These are phyloP conservation scores for Phrynocephalus forsythii DNA, from an alignment of 2,797 vertebrate genomes.

Conservation along the genomic window DNA sequence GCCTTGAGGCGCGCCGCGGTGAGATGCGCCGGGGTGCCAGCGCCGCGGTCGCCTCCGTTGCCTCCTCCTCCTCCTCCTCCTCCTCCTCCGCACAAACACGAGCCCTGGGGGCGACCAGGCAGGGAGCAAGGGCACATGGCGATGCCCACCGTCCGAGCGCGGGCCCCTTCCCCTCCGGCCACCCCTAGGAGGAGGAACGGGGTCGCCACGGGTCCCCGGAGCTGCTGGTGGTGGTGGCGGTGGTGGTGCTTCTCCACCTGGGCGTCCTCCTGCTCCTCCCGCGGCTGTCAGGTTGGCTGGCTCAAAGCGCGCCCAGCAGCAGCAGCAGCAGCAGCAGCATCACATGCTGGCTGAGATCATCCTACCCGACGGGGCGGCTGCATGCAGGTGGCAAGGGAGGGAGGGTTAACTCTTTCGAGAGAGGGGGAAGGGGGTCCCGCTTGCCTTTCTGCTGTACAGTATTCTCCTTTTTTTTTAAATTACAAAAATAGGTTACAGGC, in stretches of 20 bases:
- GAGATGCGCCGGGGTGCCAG: conserved; percentile 76
- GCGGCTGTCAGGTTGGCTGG: conserved; percentile 20
- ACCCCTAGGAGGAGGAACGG: neutral
- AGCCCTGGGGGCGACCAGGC: conserved; percentile 74
- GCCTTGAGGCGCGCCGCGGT: conserved; percentile 88
- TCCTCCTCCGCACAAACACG: conserved; percentile 57
- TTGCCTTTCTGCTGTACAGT: neutral
- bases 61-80: conserved; percentile 70
- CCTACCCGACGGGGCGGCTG: conserved; percentile 78
- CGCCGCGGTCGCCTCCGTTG: conserved; percentile 60
- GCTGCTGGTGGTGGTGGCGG: neutral
- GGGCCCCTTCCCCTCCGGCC: neutral
- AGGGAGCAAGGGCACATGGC: conserved; percentile 39
- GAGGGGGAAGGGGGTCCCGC: neutral
- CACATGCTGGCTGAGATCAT: conserved; percentile 91
- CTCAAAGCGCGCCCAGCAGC: conserved; percentile 59
- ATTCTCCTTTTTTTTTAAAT: no score
- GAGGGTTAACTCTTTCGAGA: neutral
- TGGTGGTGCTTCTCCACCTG: neutral
- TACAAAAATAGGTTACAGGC: no score
- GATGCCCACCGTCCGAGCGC: neutral
- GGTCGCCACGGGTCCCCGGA: neutral
- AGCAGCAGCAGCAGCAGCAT: conserved; percentile 66
- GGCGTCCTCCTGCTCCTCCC: neutral
- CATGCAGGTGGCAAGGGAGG: neutral